These are phyloP conservation scores for Heliconius cydno DNA, from an alignment of 2,888 invertebrate species.

Conservation along the genomic window DNA sequence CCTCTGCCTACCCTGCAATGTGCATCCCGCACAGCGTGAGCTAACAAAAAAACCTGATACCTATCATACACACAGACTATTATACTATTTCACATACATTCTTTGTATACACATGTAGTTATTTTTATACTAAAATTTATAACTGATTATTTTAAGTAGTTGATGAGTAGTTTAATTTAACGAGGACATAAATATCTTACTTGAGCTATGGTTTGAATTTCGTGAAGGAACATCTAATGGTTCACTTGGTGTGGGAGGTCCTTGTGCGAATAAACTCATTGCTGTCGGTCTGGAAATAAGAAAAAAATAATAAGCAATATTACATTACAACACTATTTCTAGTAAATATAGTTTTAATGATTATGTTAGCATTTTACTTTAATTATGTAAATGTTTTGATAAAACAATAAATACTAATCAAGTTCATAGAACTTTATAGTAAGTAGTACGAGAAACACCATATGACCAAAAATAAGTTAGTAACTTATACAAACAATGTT, in stretches of 20 bases:
- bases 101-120: too few relatives aligned
- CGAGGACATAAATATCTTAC: constrained; percentile 55
- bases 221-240: constrained; percentile 85
- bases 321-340: not conserved
- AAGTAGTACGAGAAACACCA: not conserved
- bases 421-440: constrained; percentile 7
- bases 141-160: not conserved
- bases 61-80: too few relatives aligned
- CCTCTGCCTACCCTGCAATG: too few relatives aligned
- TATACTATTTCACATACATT: too few relatives aligned
- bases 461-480: not conserved
- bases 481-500: not conserved
- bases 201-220: constrained; percentile 61
- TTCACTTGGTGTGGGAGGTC: constrained; percentile 84
- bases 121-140: too few relatives aligned
- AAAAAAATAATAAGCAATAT: constrained; percentile 9
- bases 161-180: not conserved
- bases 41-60: too few relatives aligned
- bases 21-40: too few relatives aligned
- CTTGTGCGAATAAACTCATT: constrained; percentile 85
- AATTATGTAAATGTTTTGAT: not conserved
- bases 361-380: not conserved
- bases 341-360: not conserved
- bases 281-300: constrained; percentile 83
- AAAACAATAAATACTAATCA: not conserved